Conservation (phyloP, 2,797 vertebrate species). For the Dipus sagitta region DNA sequence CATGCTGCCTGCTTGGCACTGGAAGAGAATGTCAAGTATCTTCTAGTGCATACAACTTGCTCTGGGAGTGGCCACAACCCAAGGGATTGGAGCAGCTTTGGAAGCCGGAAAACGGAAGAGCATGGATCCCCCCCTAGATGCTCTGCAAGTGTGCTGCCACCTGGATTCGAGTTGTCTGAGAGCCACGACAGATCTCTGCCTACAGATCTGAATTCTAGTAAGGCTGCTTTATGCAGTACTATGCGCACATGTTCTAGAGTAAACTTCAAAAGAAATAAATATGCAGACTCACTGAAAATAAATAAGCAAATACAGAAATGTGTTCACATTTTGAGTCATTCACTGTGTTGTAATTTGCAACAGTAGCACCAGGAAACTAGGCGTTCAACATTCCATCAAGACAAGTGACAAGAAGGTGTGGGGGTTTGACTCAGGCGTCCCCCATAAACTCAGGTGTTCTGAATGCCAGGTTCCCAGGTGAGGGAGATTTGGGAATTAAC, state of each 20-base stretch:
- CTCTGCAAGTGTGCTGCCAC: accelerated
- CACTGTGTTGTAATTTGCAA: neutral
- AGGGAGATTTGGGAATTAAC: no score
- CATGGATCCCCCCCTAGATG: neutral
- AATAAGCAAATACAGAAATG: neutral
- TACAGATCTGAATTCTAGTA: neutral
- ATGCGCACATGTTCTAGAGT: neutral
- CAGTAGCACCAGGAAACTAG: neutral
- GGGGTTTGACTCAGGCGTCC: no score
- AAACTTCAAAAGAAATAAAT: neutral
- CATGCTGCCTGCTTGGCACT: no score
- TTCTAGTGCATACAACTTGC: neutral
- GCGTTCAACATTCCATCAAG: neutral
- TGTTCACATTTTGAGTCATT: neutral
- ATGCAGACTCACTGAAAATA: neutral
- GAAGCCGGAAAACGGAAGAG: neutral
- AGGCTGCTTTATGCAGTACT: neutral
- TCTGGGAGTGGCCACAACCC: neutral
- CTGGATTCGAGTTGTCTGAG: neutral
- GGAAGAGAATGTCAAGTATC: no score
- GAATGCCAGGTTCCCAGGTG: no score
- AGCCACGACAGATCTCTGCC: neutral
- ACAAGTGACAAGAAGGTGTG: neutral
- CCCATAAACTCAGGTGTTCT: no score
- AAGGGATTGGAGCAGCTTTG: no score